Evolutionary conservation across 2,888 invertebrate species (phyloP), one percentile per base, ranked within the genome.

Genomic region (Campopleginae sp.): DNA sequence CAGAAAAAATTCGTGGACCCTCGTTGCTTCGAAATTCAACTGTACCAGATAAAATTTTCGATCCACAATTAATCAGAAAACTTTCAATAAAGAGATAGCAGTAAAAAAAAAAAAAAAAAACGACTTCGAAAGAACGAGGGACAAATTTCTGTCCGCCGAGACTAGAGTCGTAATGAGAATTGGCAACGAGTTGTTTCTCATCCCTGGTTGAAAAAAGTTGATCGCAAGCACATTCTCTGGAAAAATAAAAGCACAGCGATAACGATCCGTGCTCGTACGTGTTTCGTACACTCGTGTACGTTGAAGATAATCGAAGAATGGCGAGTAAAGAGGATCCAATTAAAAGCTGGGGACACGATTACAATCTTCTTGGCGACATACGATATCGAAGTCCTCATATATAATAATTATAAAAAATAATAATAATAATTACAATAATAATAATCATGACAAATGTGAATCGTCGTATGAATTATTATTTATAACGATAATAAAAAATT

Each of bases 171-270:
- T 14, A 27, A 58, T 27, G 58, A 58, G 58, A 58, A 58, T 27
- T 58, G 58, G 58, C 42, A 44, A 27, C 68, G 68, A 46, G 12
- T 68, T 7, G 46, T 46, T 68, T 44, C 19, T 27, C 46, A 68
- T 68, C 68, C 38, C 46, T 5, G 23, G 27, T 46, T 44, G 38
- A 51, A 72, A 33, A 46, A 68, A 68, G 68, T 68, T 61, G 61
- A 74, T 58, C 87, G 44, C 42, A 90, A 90, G 91, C 90, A 85
- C 88, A 90, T 90, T 90, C 88, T 84, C 80, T 88, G 85, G 89
- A 70, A 70, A 46, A 68, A 61, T 38, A 89, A 88, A 89, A 90
- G 89, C 89, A 89, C 86, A 90, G 88, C 90, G 76, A 86, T 88
- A 86, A 86, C 83, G 87, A 89, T 87, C 89, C 89, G 90, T 90